These are phyloP conservation scores for Eublepharis macularius DNA, from an alignment of 2,113 vertebrate species.

Conservation along the genomic window DNA sequence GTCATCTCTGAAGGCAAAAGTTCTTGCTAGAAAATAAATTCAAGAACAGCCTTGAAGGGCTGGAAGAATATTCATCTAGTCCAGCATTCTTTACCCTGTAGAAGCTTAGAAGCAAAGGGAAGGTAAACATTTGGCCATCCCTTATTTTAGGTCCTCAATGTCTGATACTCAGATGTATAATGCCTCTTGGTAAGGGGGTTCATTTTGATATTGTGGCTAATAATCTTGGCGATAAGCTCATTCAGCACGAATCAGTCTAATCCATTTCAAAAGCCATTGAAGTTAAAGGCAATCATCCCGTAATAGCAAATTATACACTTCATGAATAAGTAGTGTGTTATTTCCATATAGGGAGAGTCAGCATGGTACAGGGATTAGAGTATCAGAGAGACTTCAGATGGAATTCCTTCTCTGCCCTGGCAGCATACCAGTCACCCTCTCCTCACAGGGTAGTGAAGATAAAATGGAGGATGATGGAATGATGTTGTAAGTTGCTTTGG, in stretches of 20 bases:
- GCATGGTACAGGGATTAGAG: too few relatives aligned
- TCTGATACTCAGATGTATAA: background rate
- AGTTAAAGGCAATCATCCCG: background rate
- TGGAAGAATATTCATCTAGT: background rate
- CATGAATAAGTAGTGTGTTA: too few relatives aligned
- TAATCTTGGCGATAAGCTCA: background rate
- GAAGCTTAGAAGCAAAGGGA: background rate
- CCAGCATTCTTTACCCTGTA: background rate
- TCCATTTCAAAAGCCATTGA: background rate
- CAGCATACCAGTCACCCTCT: too few relatives aligned
- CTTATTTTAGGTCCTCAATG: background rate
- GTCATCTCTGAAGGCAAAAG: conserved; percentile 15
- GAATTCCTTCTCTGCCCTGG: background rate
- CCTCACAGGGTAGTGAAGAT: too few relatives aligned
- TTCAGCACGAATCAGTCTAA: background rate
- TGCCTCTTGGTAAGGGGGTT: background rate
- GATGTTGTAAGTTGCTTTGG: too few relatives aligned
- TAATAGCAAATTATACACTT: background rate
- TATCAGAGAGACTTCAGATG: too few relatives aligned
- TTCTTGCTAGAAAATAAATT: conserved; percentile 29
- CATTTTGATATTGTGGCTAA: background rate
- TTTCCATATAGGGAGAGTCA: too few relatives aligned
- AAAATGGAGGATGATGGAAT: too few relatives aligned
- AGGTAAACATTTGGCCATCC: background rate
- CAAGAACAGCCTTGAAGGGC: conserved; percentile 16